Base-by-base conservation (phyloP, 2,888 invertebrate genomes). In the Hoplodrina blanda region DNA sequence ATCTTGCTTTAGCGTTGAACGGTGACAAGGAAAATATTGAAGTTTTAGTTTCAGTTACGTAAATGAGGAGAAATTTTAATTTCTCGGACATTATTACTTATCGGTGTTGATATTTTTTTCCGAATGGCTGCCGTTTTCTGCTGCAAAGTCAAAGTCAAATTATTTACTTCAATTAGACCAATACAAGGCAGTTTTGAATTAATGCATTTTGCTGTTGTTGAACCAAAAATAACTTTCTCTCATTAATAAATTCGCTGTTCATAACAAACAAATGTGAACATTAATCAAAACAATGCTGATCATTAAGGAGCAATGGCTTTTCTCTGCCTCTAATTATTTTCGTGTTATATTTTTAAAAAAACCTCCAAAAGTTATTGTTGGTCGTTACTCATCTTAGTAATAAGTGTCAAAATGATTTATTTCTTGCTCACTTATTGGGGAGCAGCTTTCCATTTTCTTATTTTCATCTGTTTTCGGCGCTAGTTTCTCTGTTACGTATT, bases 381-480 rank as follows among this genome's bases (percentile, higher is more conserved):
- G 82, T 87, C 91, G 88, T 92, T 89, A 89, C 85, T 92, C 91
- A 91, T 91, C 89, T 87, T 74, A 75, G 90, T 88, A 91, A 91
- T 91, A 91, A 91, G 87, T 88, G 92, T 91, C 91, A 89, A 89
- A 89, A 90, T 90, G 89, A 90, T 90, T 90, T 90, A 90, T 90
- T 87, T 81, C 84, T 82, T 78, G 73, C 85, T 86, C 79, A 85
- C 85, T 86, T 87, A 87, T 88, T 87, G 83, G 83, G 82, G 74
- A 78, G 81, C 82, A 74, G 66, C 63, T 77, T 84, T 75, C 73
- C 80, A 80, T 83, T 78, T 77, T 75, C 74, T 80, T 77, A 76
- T 69, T 69, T 79, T 80, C 77, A 62, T 76, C 71, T 73, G 77
- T 79, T 83, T 73, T 72, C 64, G 68, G 62, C 63, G 53, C 53